Base-by-base conservation (phyloP, 2,797 vertebrate genomes). In the Sebastes glaucus region DNA sequence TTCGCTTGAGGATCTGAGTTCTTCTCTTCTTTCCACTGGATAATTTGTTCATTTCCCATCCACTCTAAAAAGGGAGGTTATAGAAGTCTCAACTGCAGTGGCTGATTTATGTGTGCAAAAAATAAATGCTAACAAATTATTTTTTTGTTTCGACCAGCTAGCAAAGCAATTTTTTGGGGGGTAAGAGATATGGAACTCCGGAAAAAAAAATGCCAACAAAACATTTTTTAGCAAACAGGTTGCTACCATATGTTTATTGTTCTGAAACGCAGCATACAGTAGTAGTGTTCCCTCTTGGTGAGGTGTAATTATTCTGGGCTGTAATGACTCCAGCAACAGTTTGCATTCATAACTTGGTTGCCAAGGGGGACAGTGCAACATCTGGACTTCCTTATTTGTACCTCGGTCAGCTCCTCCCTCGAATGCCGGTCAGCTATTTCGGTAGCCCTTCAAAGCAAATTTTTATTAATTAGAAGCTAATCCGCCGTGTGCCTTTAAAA, bases 371-470 rank as follows among this genome's bases (percentile, higher is more conserved):
- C 53, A n/a, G 14, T 1, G 2, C 46, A 60, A 64, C 80, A 86
- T 89, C 80, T 87, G 70, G 71, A 84, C 46, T 77, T 78, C 32
- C 33, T 69, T 73, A 57, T 75, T 78, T 83, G 69, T 33, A 77
- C 77, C 81, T 28, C n/a, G 33, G 78, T 89, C 82, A 85, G 87
- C 76, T 88, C 70, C 87, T 81, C 75, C 76, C 32, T 74, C 4
- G 33, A 63, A 81, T 64, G 66, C 69, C 1, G 14, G 53, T 88
- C 81, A 92, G 88, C 84, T 88, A 56, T 82, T 92, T 78, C 13
- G 0, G 30, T 77, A 57, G 77, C 88, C 88, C 75, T 78, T 89
- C 35, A 66, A 78, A 90, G 81, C 78, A 77, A 35, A 62, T 74
- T 71, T 68, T 67, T 38, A 71, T 73, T 88, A 86, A 87, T 87